Evolutionary conservation across 1,140 invertebrate genomes (phyloP), one percentile per base, ranked within the genome.

Genomic region (Drosophila pseudoobscura): DNA sequence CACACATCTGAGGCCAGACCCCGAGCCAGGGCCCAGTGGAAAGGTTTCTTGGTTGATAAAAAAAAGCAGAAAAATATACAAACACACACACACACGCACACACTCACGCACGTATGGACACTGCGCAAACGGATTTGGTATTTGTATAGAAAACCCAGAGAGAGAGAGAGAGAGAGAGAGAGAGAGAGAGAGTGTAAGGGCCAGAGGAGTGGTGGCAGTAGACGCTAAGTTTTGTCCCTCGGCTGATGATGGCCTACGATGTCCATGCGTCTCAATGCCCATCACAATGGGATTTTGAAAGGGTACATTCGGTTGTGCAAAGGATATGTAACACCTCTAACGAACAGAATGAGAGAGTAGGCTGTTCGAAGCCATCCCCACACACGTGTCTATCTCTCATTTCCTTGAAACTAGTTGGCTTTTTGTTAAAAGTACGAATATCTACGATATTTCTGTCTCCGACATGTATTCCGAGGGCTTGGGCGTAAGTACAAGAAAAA

Each of bases 391-490:
- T 20, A 20, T 20, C 20, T 20, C 20, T 20, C 20, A 20, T 20
- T 2, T 20, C 20, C 20, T 20, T 20, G 1, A 20, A 20, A 1
- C 20, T 20, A 20, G 20, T 20, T 26, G 0, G 4, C 24, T 26
- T 26, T 26, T 4, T 5, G 4, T 5, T 26, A 5, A 26, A 5
- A 6, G 8, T 9, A 31, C 8, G 8, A 31, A 13, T 39, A 4
- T 39, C 35, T 39, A 3, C 2, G 11, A 39, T 1, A 4, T 13
- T 39, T 11, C 35, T 39, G 35, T 39, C 35, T 20, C 90, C 45
- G 26, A 90, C 79, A 98, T 98, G 97, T 98, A 97, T 95, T 98
- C 97, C 20, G 98, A 98, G 89, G 97, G 97, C 84, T 98, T 97
- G 60, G 97, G 97, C 68, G 97, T 98, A 94, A 95, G 94, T 94